Evolutionary conservation across 1,140 invertebrate genomes (phyloP).

Genomic region (Parasteatoda tepidariorum): DNA sequence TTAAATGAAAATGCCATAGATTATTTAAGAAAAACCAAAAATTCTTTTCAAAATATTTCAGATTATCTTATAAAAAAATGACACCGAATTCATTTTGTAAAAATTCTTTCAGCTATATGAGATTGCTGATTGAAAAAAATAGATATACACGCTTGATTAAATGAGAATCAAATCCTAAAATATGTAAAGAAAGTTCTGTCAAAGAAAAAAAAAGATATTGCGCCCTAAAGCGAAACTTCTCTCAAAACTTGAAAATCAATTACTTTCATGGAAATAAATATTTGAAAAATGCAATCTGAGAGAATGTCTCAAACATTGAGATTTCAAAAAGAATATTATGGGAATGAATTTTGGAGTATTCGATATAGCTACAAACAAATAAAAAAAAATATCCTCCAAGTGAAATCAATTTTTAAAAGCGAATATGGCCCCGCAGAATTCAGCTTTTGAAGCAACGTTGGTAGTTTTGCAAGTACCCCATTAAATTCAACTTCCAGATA

Average conservation of each 20-base stretch:
- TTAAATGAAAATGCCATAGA: too few species aligned
- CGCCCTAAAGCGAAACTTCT: too few species aligned
- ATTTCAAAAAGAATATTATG: neutral
- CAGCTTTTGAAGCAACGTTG: conserved; percentile 10
- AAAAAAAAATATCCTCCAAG: conserved; percentile 10
- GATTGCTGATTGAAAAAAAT: too few species aligned
- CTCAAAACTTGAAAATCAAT: neutral
- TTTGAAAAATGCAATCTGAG: neutral
- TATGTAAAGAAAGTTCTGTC: too few species aligned
- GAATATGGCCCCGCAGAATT: conserved; percentile 13
- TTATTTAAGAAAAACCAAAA: too few species aligned
- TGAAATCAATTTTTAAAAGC: conserved; percentile 40
- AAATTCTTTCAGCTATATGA: too few species aligned
- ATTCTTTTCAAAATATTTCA: too few species aligned
- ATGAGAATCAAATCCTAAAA: too few species aligned
- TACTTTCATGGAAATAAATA: neutral
- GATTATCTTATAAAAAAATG: too few species aligned
- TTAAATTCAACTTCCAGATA: conserved; percentile 47
- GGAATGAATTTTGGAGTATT: neutral
- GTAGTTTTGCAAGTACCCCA: conserved; percentile 56
- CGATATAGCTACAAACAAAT: neutral
- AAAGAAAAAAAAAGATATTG: too few species aligned
- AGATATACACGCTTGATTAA: too few species aligned
- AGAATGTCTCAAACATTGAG: neutral
- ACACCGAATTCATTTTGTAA: too few species aligned